Evolutionary conservation across 2,797 vertebrate species (phyloP).

Genomic region (Buceros bicornis): DNA sequence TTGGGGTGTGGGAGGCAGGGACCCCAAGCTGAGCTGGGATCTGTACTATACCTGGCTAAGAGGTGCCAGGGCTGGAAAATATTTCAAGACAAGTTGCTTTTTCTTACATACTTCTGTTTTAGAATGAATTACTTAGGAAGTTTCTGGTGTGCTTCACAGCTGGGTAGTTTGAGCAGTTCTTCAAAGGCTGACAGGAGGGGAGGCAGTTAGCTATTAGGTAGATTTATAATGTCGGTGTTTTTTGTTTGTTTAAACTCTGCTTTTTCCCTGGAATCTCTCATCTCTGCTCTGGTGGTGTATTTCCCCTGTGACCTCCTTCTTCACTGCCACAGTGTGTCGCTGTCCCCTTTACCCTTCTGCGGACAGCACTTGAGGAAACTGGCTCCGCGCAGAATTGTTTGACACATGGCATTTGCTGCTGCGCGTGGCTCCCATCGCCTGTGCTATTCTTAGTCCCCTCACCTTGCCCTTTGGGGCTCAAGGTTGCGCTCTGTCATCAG

Average conservation of each 20-base stretch:
- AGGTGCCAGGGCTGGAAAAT: neutral
- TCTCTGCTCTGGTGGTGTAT: neutral
- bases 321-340: neutral
- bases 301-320: neutral
- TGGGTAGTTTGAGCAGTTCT: neutral
- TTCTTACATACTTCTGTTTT: neutral
- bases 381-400: neutral
- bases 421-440: neutral
- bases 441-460: neutral
- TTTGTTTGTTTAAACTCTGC: neutral
- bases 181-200: neutral
- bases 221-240: accelerated
- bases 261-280: neutral
- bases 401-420: neutral
- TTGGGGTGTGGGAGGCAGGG: neutral
- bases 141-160: neutral
- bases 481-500: neutral
- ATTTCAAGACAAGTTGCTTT: neutral
- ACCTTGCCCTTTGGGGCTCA: neutral
- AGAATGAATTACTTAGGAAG: neutral
- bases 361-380: neutral
- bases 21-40: neutral
- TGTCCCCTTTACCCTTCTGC: neutral
- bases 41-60: neutral
- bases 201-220: too few species aligned